Evolutionary conservation across 2,113 vertebrate genomes (phyloP), one percentile per base, ranked within the genome.

Genomic region (Oreamnos americanus): DNA sequence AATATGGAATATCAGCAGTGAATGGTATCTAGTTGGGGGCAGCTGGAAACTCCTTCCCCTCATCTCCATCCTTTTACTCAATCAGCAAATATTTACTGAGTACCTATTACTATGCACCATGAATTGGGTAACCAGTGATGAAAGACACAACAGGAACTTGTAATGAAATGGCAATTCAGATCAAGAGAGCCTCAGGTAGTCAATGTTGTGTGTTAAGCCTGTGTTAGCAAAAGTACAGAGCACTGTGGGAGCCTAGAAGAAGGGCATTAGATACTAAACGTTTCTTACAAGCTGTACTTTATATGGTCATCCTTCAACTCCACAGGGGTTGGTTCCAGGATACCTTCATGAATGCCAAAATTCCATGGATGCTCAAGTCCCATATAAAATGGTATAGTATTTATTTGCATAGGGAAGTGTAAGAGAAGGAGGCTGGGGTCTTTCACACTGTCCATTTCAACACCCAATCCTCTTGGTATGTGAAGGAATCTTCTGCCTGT

Each of bases 381-480:
- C 19, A 36, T 53, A 47, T 30, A 83, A 83, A 39, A 26, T 53
- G 26, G n/a, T 26, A 19, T 6, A 57, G 82, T 49, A 47, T 85
- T 93, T 74, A 23, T 36, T 55, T 36, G 51, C 64, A 47, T 51
- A 17, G 55, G 45, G 23, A 55, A 25, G 57, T 2, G 26, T 81
- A 3, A 23, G 67, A 12, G 23, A 15, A 1, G 23, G 7, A 16
- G 26, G 28, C 53, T 33, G 33, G 53, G 43, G 57, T 23, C 58
- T 51, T 55, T 28, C 36, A 8, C 15, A 1, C 19, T 16, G 5
- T 16, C 45, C 3, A 0, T 5, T 1, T 26, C 21, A 39, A 25
- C 16, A 0, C 5, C 33, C 21, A n/a, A 1, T 47, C 0, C 33
- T 16, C 30, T 71, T 43, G 49, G 28, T 0, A 0, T 60, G 45